Evolutionary conservation across 2,888 invertebrate species (phyloP).

Genomic region (Chrysomela aeneicollis): DNA sequence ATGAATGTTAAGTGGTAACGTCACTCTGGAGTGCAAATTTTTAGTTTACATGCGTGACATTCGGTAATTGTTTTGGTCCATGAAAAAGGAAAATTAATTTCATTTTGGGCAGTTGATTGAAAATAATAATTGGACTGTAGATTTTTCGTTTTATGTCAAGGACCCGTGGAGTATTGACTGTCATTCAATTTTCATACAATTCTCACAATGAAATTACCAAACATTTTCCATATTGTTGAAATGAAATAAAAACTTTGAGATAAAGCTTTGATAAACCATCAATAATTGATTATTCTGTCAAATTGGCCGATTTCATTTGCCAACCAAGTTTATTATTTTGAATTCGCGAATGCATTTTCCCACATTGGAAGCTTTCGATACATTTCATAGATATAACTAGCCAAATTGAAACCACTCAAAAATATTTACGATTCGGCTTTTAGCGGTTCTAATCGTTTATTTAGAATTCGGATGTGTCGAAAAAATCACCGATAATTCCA

Average conservation of each 20-base stretch:
- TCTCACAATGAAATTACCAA: neutral
- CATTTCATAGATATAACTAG: neutral
- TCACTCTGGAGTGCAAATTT: constrained; percentile 6
- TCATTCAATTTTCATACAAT: neutral
- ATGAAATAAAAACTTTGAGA: no score
- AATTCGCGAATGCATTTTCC: neutral
- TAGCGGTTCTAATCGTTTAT: constrained; percentile 7
- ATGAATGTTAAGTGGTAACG: constrained; percentile 1
- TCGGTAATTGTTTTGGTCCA: neutral
- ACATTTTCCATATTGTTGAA: no score
- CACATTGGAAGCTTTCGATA: neutral
- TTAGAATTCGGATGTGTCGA: neutral
- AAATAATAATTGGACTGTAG: constrained; percentile 7
- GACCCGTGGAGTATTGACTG: neutral
- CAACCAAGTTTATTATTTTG: neutral
- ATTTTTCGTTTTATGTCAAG: neutral
- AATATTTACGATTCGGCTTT: constrained; percentile 14
- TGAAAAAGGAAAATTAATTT: constrained; percentile 3
- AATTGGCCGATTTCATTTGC: neutral
- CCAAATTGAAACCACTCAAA: constrained; percentile 22
- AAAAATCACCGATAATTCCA: constrained; percentile 4
- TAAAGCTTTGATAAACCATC: no score
- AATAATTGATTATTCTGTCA: neutral
- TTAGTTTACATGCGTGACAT: constrained; percentile 9
- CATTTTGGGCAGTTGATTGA: neutral